Evolutionary conservation across 2,888 invertebrate genomes (phyloP).

Genomic region (Caenorhabditis doughertyi): DNA sequence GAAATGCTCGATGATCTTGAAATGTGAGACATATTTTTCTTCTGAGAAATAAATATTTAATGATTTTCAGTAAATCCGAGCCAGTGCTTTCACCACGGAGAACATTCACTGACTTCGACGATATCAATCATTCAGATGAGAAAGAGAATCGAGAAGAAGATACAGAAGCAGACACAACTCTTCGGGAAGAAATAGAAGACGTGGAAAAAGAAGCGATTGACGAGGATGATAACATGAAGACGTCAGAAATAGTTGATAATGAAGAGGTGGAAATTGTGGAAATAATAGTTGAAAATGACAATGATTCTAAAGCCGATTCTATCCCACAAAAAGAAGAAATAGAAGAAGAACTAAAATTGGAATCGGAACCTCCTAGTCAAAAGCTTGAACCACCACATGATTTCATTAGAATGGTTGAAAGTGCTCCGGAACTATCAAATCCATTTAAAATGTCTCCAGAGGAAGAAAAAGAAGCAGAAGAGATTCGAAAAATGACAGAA

Average conservation of each 20-base stretch:
- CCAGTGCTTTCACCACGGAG: conserved; percentile 43
- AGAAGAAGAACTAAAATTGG: not conserved
- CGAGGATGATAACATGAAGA: conserved; percentile 1
- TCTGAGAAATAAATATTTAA: not conserved
- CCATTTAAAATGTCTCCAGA: conserved; percentile 27
- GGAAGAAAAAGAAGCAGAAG: conserved; percentile 43
- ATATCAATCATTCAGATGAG: conserved; percentile 23
- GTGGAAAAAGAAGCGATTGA: no score
- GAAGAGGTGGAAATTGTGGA: not conserved
- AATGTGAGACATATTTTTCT: conserved; percentile 29
- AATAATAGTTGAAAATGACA: no score
- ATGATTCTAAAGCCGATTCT: not conserved
- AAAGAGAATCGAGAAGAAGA: conserved; percentile 51
- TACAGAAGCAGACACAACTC: conserved; percentile 49
- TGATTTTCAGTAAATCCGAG: conserved; percentile 45
- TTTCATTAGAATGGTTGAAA: conserved; percentile 31
- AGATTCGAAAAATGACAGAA: conserved; percentile 60
- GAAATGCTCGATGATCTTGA: conserved; percentile 49
- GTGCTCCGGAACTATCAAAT: conserved; percentile 46
- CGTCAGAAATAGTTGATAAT: conserved; percentile 10
- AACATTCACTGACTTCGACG: conserved; percentile 24
- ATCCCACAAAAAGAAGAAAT: not conserved
- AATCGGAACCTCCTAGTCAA: not conserved
- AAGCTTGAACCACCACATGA: not conserved
- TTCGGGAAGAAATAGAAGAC: conserved; percentile 49